A percentile compares a stretch with the other conserved stretches of the same genome.
These are phyloP conservation scores for Boleophthalmus pectinirostris DNA, from an alignment of 2,113 vertebrate species.

Conservation along the genomic window DNA sequence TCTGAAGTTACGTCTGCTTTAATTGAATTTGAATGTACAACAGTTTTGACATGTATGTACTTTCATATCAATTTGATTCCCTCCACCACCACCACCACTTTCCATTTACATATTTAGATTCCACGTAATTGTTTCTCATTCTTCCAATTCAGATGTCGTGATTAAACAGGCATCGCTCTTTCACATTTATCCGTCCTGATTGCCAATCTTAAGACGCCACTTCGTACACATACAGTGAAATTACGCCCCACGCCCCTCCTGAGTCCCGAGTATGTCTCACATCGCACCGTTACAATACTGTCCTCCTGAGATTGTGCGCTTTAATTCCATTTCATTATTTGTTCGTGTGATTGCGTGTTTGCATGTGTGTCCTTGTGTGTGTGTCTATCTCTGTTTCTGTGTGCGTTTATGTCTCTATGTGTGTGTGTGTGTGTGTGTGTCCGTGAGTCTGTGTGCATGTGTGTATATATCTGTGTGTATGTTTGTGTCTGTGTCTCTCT, in stretches of 20 bases:
- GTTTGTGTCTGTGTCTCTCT: too few species aligned
- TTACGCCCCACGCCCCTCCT: not conserved
- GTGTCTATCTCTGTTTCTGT: too few species aligned
- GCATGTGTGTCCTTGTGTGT: too few species aligned
- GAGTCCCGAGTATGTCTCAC: not conserved
- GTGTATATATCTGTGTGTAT: too few species aligned
- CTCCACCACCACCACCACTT: not conserved
- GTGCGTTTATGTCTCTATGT: too few species aligned
- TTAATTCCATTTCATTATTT: slow-evolving; percentile 16
- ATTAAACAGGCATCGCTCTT: not conserved
- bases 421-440: too few species aligned
- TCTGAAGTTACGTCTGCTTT: too few species aligned
- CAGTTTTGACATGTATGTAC: too few species aligned
- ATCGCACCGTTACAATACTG: not conserved
- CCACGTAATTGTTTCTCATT: not conserved
- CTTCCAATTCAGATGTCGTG: not conserved
- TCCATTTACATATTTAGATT: not conserved
- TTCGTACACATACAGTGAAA: not conserved
- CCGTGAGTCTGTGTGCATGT: too few species aligned
- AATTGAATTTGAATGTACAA: too few species aligned
- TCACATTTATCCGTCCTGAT: not conserved
- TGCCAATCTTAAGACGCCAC: not conserved
- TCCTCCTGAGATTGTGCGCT: slow-evolving; percentile 12
- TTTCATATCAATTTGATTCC: not conserved
- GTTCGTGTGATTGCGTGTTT: slow-evolving; percentile 3